Base-by-base conservation (phyloP, 1,140 invertebrate genomes). In the Scaptodrosophila lebanonensis region DNA sequence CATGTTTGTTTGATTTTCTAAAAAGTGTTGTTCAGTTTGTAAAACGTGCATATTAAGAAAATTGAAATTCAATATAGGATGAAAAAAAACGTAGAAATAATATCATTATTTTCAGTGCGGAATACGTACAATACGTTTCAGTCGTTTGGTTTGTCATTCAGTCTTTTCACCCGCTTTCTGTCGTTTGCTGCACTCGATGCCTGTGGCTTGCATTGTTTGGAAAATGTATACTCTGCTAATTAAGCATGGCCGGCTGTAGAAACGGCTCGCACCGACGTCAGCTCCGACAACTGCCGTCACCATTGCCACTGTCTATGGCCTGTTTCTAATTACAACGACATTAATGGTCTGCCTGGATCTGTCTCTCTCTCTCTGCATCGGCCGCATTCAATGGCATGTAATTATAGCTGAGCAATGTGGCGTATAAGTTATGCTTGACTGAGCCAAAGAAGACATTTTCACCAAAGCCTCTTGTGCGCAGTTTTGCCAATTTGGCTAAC, bases 151-250 rank as follows among this genome's bases (percentile, higher is more conserved):
- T n/a, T n/a, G n/a, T n/a, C n/a, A n/a, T n/a, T n/a, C n/a, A n/a
- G n/a, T n/a, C n/a, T 40, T 38, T 16, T 15, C 2, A 1, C 32
- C 20, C 20, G 62, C 39, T 25, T 33, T 33, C 43, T 16, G 17
- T 35, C 38, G 29, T 35, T 32, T 36, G 12, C 18, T 27, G 30
- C 33, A 48, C 44, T 32, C 30, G 40, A 42, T 32, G 43, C 45
- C 50, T 67, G 62, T 43, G 53, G 64, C 22, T 58, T 77, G 75
- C 73, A 77, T 77, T 77, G 75, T 76, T 70, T 82, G 73, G 64
- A 73, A 56, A 77, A 77, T 79, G 73, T 82, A 77, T 77, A 73
- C 73, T 68, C 66, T 79, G 68, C 73, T 79, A 79, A 82, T 79
- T 79, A 79, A 79, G 73, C 73, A 82, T 62, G 56, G 64, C 62